Evolutionary conservation across 2,888 invertebrate species (phyloP).

Genomic region (Ormyrus labotus): DNA sequence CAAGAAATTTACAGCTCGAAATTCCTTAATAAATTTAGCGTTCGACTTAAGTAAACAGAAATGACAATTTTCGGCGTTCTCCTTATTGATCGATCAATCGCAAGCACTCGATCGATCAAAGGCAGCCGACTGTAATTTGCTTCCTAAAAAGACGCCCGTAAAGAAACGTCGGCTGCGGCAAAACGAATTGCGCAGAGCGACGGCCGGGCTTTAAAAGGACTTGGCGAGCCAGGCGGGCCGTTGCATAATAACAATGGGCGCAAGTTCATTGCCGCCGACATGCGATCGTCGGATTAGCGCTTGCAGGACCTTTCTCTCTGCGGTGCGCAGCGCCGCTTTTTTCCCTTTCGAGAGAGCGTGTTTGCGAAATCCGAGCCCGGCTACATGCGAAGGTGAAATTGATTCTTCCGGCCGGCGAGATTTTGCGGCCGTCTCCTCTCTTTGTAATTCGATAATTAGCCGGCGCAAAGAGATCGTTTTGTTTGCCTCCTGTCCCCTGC

Average conservation of each 20-base stretch:
- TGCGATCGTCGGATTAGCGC: slow-evolving; percentile 22
- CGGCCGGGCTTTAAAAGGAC: not conserved
- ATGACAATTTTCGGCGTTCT: not conserved
- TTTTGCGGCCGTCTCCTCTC: slow-evolving; percentile 16
- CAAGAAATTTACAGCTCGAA: too few relatives aligned
- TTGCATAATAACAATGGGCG: slow-evolving; percentile 28
- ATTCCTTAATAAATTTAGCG: too few relatives aligned
- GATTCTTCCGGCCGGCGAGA: slow-evolving; percentile 38
- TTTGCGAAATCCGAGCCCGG: slow-evolving; percentile 37
- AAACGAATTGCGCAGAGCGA: slow-evolving; percentile 1
- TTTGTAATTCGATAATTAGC: slow-evolving; percentile 31
- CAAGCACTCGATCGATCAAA: not conserved
- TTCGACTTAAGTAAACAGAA: too few relatives aligned
- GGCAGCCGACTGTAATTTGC: not conserved
- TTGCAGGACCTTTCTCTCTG: slow-evolving; percentile 27
- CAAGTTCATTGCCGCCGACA: slow-evolving; percentile 68
- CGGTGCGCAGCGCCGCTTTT: not conserved
- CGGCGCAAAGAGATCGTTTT: slow-evolving; percentile 8
- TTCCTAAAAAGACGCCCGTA: too few relatives aligned
- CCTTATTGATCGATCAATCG: not conserved
- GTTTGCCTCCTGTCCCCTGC: not conserved
- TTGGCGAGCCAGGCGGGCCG: too few relatives aligned
- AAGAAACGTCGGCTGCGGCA: too few relatives aligned
- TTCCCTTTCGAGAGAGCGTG: not conserved
- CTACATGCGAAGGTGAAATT: slow-evolving; percentile 44